Base-by-base conservation (phyloP, 2,888 invertebrate species). In the Rhamphomyia laevipes region DNA sequence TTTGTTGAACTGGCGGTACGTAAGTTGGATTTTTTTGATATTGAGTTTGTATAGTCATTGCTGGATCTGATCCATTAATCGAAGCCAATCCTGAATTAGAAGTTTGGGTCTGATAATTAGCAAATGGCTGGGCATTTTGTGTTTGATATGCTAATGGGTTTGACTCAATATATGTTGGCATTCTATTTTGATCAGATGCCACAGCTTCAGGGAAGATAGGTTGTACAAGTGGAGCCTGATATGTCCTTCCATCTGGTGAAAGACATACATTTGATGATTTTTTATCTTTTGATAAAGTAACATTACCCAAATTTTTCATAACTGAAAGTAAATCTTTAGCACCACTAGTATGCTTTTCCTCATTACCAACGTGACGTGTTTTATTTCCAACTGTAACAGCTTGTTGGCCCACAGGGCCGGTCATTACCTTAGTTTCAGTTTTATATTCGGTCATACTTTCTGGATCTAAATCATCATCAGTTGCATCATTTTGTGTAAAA, bases 361-460 rank as follows among this genome's bases (percentile, higher is more conserved):
- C 74, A 56, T 68, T 66, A 37, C 67, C 64, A 17, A 63, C 58
- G 31, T 67, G 64, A 0, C 61, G 61, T 2, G 65, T 63, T 15
- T 66, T 60, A 3, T 64, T 58, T 3, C 63, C 61, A 9, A 70
- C 73, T 16, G 81, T 78, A 15, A 83, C 80, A 33, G 86, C 86
- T 55, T 81, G 78, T 61, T 86, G 86, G 51, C 80, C 76, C 51
- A 82, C 78, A 0, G 86, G 84, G 1, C 81, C 84, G 45, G 77
- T 74, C 85, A 86, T 86, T n/a, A 86, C 84, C 60, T 78, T 80
- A 45, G 82, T 79, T 52, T 83, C 79, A 43, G 81, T 80, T 50
- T 74, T 74, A 61, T 82, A 80, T 63, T 80, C 79, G 15, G 74
- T 75, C 35, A 77, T 64, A 52, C 70, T 69, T 48, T 68, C 71